Evolutionary conservation across 2,797 vertebrate genomes (phyloP).

Genomic region (Muscicapa comitata): DNA sequence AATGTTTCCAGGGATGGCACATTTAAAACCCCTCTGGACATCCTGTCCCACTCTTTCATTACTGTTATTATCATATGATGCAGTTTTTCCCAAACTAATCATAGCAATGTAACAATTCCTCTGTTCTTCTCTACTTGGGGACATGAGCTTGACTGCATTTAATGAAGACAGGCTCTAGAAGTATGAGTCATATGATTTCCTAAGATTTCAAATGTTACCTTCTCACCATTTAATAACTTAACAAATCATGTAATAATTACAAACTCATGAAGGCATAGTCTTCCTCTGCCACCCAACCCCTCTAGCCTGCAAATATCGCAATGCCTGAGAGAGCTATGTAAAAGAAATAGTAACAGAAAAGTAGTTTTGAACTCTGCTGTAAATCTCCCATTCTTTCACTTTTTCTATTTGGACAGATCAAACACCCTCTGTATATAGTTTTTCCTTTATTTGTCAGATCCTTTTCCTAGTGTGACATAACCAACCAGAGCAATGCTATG

Average conservation of each 20-base stretch:
- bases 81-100: neutral
- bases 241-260: neutral
- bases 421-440: neutral
- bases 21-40: neutral
- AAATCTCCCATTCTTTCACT: neutral
- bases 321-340: neutral
- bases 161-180: neutral
- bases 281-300: accelerated
- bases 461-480: neutral
- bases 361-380: neutral
- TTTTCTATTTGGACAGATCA: neutral
- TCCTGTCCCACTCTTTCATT: neutral
- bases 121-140: neutral
- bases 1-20: neutral
- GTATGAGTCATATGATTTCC: neutral
- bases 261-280: neutral
- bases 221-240: neutral
- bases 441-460: neutral
- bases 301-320: neutral
- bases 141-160: neutral
- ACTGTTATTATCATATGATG: neutral
- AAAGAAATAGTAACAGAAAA: neutral
- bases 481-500: neutral
- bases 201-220: neutral
- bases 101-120: neutral